phyloP scores from a whole-genome alignment of 2,888 invertebrate genomes.

The Oligia fasciuncula region DNA sequence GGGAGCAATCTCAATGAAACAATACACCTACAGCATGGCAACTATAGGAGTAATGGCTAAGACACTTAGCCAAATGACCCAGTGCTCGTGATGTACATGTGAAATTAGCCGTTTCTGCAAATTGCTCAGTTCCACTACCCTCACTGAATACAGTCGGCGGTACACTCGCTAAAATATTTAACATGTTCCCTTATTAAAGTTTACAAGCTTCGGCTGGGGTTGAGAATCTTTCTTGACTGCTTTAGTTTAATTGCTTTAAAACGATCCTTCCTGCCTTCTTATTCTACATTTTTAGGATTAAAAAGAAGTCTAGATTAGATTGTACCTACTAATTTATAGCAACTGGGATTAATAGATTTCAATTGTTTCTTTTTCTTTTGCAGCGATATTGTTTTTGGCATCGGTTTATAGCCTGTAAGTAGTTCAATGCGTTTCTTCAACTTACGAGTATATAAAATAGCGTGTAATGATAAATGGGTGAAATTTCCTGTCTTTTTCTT shows the following conservation, averaged over 20 bases:
- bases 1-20: constrained; percentile 31
- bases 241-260: constrained; percentile 27
- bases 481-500: background rate
- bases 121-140: constrained; percentile 67
- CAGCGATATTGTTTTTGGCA: background rate
- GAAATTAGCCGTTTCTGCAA: constrained; percentile 70
- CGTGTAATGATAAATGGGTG: background rate
- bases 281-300: background rate
- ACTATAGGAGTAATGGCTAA: constrained; percentile 45
- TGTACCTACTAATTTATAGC: background rate
- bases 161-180: constrained; percentile 68
- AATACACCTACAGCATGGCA: constrained; percentile 22
- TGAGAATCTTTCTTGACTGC: constrained; percentile 34
- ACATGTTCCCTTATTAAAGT: constrained; percentile 66
- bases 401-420: background rate
- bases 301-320: background rate
- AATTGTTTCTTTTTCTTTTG: background rate
- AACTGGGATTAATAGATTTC: background rate
- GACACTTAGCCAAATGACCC: constrained; percentile 55
- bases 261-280: background rate
- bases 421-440: constrained; percentile 13
- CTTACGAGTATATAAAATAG: background rate
- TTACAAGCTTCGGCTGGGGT: constrained; percentile 43
- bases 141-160: constrained; percentile 45
- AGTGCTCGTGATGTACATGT: constrained; percentile 55